Percentiles rank a stretch among this genome's conserved stretches.
Conservation (phyloP, 1,140 invertebrate genomes). For the Sweltsa coloradensis region DNA sequence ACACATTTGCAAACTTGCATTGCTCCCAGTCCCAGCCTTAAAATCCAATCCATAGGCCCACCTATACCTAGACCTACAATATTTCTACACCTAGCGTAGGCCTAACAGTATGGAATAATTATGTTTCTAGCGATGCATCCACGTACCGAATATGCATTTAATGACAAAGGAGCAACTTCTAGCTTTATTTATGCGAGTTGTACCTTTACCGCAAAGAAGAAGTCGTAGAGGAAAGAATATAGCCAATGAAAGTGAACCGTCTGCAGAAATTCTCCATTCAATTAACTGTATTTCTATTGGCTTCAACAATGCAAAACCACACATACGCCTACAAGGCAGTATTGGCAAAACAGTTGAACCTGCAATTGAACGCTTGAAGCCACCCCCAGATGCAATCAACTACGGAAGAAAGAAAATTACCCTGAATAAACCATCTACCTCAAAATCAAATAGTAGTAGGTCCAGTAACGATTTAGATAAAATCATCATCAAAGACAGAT, state of each 20-base stretch:
- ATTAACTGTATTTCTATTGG: too few relatives aligned
- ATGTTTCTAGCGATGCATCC: constrained; percentile 9
- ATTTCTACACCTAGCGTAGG: too few relatives aligned
- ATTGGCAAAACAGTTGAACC: too few relatives aligned
- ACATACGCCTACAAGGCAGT: too few relatives aligned
- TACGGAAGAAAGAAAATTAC: constrained; percentile 5
- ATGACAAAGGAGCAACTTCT: constrained; percentile 6
- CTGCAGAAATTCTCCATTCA: too few relatives aligned
- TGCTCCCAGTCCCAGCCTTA: too few relatives aligned
- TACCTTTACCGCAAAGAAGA: constrained; percentile 8
- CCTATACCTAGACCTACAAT: too few relatives aligned
- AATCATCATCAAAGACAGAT: constrained; percentile 1
- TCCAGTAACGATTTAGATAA: constrained; percentile 4
- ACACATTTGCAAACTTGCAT: too few relatives aligned
- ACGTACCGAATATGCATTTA: background rate
- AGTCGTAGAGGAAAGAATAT: constrained; percentile 15
- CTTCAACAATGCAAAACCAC: too few relatives aligned
- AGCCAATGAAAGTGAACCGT: too few relatives aligned
- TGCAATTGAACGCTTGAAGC: background rate
- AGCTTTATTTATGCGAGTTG: constrained; percentile 3
- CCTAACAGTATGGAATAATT: too few relatives aligned
- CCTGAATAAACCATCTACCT: background rate
- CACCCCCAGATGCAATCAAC: constrained; percentile 5
- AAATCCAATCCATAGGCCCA: too few relatives aligned
- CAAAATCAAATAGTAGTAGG: constrained; percentile 1